Base-by-base conservation (phyloP, 2,888 invertebrate species). In the Cybosia mesomella region DNA sequence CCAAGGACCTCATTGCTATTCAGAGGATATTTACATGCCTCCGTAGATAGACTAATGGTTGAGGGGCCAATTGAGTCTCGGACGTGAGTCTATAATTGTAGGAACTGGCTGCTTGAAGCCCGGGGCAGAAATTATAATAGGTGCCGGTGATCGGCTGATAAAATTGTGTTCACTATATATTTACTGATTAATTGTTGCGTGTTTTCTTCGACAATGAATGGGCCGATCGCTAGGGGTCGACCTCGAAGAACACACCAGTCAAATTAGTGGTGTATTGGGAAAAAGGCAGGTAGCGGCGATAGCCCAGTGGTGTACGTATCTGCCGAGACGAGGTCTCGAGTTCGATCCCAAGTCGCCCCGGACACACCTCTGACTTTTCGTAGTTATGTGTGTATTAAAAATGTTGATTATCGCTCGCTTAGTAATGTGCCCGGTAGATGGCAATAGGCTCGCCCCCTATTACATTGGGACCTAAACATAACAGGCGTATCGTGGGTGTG, bases 1-100 rank as follows among this genome's bases (percentile, higher is more conserved):
- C 68, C 82, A 84, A 87, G 87, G 85, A 87, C 80, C 83, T 85
- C 77, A 86, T 90, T 84, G 88, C 83, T 90, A 91, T 90, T 88
- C 89, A 88, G 81, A 83, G 73, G 74, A 78, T 86, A 89, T 89
- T 89, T 88, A 86, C 83, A 85, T 85, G 82, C 78, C 74, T 75
- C 83, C 79, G 59, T 82, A 84, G 81, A 83, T 85, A 84, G 73
- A 81, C 79, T 83, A 82, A 85, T 83, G 74, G 80, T 77, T 76
- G 80, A n/a, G 76, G 74, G 80, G 79, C 77, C 84, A 86, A 83
- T 85, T 81, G 83, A 77, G 73, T 59, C 74, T 79, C 70, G 79
- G 79, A 82, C 81, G 80, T 79, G 82, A 75, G 79, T 74, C 81
- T 81, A 76, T 90, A 89, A 88, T 90, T 89, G 87, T 83, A 86